A percentile compares a stretch with the other conserved stretches of the same genome.
Conservation (phyloP, 2,888 invertebrate species). For the Caprella mutica region DNA sequence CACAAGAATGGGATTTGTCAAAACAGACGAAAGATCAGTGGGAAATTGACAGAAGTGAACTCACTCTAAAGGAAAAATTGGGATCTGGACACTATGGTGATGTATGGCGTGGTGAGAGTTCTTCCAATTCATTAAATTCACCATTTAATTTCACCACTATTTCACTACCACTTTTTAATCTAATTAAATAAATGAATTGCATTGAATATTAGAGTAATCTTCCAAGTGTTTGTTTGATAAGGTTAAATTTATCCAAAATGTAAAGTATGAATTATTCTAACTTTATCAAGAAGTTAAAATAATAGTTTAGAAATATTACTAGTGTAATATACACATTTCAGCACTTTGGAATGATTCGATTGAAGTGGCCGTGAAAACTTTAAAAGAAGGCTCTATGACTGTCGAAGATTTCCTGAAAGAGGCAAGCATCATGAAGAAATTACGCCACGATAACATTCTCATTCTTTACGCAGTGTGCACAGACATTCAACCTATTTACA, state of each 20-base stretch:
- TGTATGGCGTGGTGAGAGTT: constrained; percentile 70
- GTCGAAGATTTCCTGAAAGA: constrained; percentile 92
- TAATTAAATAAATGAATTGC: no score
- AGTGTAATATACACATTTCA: constrained; percentile 2
- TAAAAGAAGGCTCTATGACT: constrained; percentile 93
- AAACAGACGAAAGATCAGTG: constrained; percentile 88
- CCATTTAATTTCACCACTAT: no score
- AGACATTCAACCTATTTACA: constrained; percentile 82
- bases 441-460: constrained; percentile 82
- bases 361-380: constrained; percentile 93
- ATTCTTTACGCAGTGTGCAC: constrained; percentile 91
- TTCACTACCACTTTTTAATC: no score
- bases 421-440: constrained; percentile 97
- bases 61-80: constrained; percentile 71
- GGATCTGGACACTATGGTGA: constrained; percentile 96
- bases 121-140: no score
- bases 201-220: no score
- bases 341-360: constrained; percentile 48
- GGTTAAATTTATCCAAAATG: no score
- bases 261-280: no score
- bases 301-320: no score
- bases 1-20: constrained; percentile 91
- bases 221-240: no score
- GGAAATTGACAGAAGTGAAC: constrained; percentile 83
- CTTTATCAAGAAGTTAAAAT: no score